Conservation (phyloP, 2,797 vertebrate genomes). For the Halcyon smyrnensis region DNA sequence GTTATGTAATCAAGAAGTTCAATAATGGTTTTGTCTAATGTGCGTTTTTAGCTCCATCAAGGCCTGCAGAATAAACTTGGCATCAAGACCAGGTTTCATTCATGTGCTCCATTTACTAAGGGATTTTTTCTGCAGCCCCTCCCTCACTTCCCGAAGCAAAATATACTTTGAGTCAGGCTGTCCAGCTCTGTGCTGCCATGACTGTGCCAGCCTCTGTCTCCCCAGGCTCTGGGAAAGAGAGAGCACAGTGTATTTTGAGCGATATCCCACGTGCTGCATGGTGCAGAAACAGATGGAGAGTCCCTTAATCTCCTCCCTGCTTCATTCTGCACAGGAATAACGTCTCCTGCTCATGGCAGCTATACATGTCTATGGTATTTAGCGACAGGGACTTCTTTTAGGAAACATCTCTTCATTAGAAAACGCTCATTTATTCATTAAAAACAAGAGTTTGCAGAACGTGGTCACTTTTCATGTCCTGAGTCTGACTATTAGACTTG, state of each 20-base stretch:
- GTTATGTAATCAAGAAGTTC: constrained; percentile 70
- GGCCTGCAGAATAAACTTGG: constrained; percentile 37
- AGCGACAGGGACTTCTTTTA: background rate
- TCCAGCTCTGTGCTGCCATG: constrained; percentile 20
- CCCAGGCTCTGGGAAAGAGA: background rate
- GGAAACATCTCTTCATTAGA: constrained; percentile 12
- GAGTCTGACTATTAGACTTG: background rate
- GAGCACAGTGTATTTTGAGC: background rate
- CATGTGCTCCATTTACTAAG: constrained; percentile 23
- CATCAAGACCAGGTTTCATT: constrained; percentile 47
- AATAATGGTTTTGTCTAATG: constrained; percentile 69
- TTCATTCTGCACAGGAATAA: constrained; percentile 19
- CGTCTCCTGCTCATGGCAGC: constrained; percentile 2
- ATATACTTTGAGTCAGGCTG: background rate
- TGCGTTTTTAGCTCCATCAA: constrained; percentile 46
- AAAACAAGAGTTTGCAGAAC: background rate
- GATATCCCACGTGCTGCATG: background rate
- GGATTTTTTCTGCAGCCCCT: background rate
- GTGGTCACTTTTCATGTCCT: background rate
- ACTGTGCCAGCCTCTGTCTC: background rate
- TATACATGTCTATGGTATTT: constrained; percentile 41
- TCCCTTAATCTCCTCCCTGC: constrained; percentile 37
- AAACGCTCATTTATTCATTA: background rate
- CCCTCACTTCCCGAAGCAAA: background rate
- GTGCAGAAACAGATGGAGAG: constrained; percentile 58